Evolutionary conservation across 2,888 invertebrate genomes (phyloP).

Genomic region (Sceliomorpha sp.): DNA sequence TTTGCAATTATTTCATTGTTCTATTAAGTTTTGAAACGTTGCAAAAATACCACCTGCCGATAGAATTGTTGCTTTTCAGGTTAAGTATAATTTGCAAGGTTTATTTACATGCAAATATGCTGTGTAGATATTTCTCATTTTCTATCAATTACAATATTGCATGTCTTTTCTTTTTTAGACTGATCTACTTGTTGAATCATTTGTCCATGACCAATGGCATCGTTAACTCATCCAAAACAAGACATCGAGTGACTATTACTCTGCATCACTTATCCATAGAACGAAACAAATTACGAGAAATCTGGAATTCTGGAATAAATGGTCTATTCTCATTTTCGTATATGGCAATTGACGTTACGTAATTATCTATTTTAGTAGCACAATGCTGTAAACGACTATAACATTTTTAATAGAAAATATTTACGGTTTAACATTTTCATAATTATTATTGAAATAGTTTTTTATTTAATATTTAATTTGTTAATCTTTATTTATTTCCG

Average conservation of each 20-base stretch:
- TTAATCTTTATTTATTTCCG: too few relatives aligned
- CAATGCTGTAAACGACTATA: conserved; percentile 29
- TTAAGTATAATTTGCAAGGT: too few relatives aligned
- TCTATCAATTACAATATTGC: not conserved
- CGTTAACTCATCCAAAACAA: conserved; percentile 39
- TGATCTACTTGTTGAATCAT: conserved; percentile 46
- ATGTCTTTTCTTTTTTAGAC: conserved; percentile 14
- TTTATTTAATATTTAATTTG: too few relatives aligned
- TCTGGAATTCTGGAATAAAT: conserved; percentile 28
- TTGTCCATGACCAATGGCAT: conserved; percentile 42
- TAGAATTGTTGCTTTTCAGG: too few relatives aligned
- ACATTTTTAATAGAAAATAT: too few relatives aligned
- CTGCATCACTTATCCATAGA: conserved; percentile 27
- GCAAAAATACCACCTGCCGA: too few relatives aligned
- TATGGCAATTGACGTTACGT: conserved; percentile 24
- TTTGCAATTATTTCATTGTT: too few relatives aligned
- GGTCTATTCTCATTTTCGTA: conserved; percentile 19
- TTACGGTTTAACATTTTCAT: too few relatives aligned
- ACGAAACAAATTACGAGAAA: conserved; percentile 33
- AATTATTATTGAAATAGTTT: too few relatives aligned
- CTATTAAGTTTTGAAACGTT: too few relatives aligned
- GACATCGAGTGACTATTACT: conserved; percentile 19
- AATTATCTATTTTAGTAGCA: conserved; percentile 18
- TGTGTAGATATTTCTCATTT: conserved; percentile 1
- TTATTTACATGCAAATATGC: too few relatives aligned